Percentiles rank a stretch among this genome's conserved stretches.
Conservation (phyloP, 2,113 vertebrate species). For the Engraulis encrasicolus region DNA sequence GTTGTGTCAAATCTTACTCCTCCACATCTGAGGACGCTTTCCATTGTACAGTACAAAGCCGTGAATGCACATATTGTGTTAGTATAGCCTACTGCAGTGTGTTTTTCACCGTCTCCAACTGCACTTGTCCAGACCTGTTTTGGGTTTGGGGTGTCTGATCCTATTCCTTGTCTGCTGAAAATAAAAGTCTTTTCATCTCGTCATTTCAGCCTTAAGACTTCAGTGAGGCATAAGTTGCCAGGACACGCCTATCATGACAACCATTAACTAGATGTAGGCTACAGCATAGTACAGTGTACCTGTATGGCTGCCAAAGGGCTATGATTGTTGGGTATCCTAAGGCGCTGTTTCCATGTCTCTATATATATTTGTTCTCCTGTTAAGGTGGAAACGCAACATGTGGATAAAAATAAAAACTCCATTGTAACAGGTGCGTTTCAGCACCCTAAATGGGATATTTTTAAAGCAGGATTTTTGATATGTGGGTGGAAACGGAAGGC, state of each 20-base stretch:
- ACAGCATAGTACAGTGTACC: too few species aligned
- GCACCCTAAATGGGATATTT: too few species aligned
- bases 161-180: neutral
- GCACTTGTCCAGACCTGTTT: neutral
- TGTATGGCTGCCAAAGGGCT: too few species aligned
- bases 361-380: too few species aligned
- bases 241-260: neutral
- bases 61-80: neutral
- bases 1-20: neutral
- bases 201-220: neutral
- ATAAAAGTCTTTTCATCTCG: neutral
- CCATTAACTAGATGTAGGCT: neutral
- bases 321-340: too few species aligned
- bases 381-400: too few species aligned
- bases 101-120: neutral
- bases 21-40: neutral
- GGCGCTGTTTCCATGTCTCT: too few species aligned
- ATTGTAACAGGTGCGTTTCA: too few species aligned
- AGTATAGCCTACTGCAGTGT: neutral
- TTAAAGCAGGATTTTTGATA: too few species aligned
- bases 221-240: neutral
- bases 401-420: too few species aligned
- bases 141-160: neutral
- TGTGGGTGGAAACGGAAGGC: too few species aligned
- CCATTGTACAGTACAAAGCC: neutral